These are phyloP conservation scores for Eurystomus gularis DNA, from an alignment of 2,113 vertebrate genomes.

Conservation along the genomic window DNA sequence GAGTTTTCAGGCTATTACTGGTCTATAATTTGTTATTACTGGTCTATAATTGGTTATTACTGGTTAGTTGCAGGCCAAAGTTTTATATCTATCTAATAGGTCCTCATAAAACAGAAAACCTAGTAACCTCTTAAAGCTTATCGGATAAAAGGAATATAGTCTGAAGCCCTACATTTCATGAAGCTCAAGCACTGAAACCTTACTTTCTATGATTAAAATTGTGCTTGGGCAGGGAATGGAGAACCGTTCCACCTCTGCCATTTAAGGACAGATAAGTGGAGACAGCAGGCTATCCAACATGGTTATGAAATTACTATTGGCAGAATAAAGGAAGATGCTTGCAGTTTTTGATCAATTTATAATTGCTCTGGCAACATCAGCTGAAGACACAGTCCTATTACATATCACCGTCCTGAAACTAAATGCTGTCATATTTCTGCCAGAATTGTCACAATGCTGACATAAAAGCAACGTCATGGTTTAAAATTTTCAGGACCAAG, in stretches of 20 bases:
- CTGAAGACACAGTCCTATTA: not conserved
- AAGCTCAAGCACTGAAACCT: not conserved
- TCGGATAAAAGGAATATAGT: not conserved
- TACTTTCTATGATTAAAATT: not conserved
- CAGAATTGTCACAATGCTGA: not conserved
- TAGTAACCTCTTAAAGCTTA: not conserved
- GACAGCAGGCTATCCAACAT: fast-evolving
- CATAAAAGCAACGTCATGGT: not conserved
- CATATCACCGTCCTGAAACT: not conserved
- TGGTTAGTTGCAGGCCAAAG: not conserved
- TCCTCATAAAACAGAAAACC: not conserved
- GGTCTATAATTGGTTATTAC: not conserved
- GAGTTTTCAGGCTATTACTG: not conserved
- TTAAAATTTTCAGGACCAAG: not conserved
- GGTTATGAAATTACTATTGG: not conserved
- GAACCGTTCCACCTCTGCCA: not conserved
- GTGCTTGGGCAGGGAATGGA: not conserved
- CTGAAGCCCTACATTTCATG: not conserved
- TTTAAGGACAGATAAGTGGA: not conserved
- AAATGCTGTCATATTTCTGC: not conserved
- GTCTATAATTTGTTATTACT: not conserved
- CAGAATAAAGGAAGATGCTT: not conserved
- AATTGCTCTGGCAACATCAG: not conserved
- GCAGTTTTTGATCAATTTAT: not conserved
- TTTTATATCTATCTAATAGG: not conserved